These are phyloP conservation scores for Bubo bubo DNA, from an alignment of 2,113 vertebrate genomes.

Conservation along the genomic window DNA sequence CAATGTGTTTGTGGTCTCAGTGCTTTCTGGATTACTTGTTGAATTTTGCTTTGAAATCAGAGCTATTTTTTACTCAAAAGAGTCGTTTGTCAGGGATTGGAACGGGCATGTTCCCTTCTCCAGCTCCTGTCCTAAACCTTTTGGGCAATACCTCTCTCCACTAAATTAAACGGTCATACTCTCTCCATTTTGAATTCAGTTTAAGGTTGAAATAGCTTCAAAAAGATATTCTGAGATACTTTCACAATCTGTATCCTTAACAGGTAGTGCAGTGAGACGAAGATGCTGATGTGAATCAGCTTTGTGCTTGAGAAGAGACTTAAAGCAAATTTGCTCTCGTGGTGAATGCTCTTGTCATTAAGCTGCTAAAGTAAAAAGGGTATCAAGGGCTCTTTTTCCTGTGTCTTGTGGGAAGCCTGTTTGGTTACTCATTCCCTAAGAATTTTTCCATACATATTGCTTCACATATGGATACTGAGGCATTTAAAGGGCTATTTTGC, in stretches of 20 bases:
- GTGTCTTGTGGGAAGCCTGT: background rate
- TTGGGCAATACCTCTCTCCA: background rate
- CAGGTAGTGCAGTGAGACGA: background rate
- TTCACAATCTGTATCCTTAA: background rate
- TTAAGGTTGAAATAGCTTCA: background rate
- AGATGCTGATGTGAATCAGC: background rate
- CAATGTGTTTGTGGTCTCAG: background rate
- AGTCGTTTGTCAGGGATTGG: background rate
- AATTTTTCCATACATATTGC: background rate
- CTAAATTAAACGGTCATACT: background rate
- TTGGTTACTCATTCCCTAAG: background rate
- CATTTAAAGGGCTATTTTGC: background rate
- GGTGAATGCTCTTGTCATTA: background rate
- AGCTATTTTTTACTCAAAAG: background rate
- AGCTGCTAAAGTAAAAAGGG: background rate
- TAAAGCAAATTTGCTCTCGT: background rate
- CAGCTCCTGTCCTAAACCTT: background rate
- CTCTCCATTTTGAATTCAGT: background rate
- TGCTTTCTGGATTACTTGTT: background rate
- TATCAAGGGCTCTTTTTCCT: background rate
- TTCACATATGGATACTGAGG: background rate
- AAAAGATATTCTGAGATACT: background rate
- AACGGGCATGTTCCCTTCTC: background rate
- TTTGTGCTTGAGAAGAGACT: background rate
- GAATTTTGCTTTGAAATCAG: background rate